phyloP scores from a whole-genome alignment of 1,140 invertebrate genomes.

The Eupeodes corollae region DNA sequence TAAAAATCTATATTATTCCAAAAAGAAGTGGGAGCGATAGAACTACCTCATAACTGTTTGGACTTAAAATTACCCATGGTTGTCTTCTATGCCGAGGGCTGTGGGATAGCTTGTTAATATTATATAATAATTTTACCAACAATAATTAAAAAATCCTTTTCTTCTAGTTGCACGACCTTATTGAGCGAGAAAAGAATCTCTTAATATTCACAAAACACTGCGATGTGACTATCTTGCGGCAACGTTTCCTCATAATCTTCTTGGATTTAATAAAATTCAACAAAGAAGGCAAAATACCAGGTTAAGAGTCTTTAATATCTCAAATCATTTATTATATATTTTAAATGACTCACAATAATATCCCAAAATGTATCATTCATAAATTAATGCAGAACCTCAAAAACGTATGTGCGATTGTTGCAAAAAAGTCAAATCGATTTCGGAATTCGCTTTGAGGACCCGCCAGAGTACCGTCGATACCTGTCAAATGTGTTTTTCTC shows the following conservation, averaged over 20 bases:
- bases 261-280: constrained; percentile 29
- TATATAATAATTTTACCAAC: too few relatives aligned
- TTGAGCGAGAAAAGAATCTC: constrained; percentile 31
- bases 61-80: too few relatives aligned
- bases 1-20: too few relatives aligned
- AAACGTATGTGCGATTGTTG: constrained; percentile 32
- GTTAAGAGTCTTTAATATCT: constrained; percentile 8
- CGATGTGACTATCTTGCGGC: constrained; percentile 25
- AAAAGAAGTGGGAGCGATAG: too few relatives aligned
- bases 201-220: constrained; percentile 23
- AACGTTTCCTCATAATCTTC: constrained; percentile 29
- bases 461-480: constrained; percentile 30
- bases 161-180: constrained; percentile 24
- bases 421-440: constrained; percentile 25
- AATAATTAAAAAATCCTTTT: too few relatives aligned
- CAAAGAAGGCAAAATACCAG: constrained; percentile 5
- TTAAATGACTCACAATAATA: too few relatives aligned
- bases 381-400: constrained; percentile 3
- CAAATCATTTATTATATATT: not conserved
- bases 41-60: too few relatives aligned
- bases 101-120: too few relatives aligned
- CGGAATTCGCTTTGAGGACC: constrained; percentile 26
- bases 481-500: constrained; percentile 31
- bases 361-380: too few relatives aligned
- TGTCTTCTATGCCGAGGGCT: too few relatives aligned